phyloP scores from a whole-genome alignment of 2,888 invertebrate species.

The Tetrapedia diversipes region DNA sequence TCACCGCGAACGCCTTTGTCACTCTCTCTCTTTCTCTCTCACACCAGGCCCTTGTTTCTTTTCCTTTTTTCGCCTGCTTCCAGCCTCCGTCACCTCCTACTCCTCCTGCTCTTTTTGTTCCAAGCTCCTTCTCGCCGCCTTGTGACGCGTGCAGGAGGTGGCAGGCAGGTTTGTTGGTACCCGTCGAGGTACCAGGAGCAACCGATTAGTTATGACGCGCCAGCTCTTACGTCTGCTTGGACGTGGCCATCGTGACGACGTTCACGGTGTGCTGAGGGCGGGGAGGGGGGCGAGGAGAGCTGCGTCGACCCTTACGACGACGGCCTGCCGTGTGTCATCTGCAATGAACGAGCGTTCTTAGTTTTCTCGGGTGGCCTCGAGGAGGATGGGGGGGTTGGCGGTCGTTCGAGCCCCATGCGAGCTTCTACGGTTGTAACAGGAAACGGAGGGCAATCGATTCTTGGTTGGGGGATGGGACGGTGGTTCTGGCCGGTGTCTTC shows the following conservation, averaged over 20 bases:
- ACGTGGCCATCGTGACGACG: conserved; percentile 26
- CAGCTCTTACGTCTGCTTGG: conserved; percentile 8
- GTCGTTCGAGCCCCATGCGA: conserved; percentile 33
- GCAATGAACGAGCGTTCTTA: conserved; percentile 59
- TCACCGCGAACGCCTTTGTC: conserved; percentile 5
- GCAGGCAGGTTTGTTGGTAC: neutral
- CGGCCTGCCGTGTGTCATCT: conserved; percentile 63
- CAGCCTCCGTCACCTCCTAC: too few species aligned
- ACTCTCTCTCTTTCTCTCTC: neutral
- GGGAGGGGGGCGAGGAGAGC: conserved; percentile 17
- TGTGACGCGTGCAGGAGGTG: too few species aligned
- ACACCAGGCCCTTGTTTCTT: neutral
- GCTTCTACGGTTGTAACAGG: neutral
- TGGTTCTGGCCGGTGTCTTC: neutral
- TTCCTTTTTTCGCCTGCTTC: too few species aligned
- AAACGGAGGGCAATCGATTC: conserved; percentile 18
- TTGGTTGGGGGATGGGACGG: too few species aligned
- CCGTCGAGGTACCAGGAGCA: neutral
- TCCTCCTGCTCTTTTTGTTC: neutral
- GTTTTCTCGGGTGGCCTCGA: neutral
- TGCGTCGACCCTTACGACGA: conserved; percentile 64
- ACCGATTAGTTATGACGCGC: neutral
- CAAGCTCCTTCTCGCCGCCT: neutral
- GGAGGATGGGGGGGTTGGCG: conserved; percentile 11
- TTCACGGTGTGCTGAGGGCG: neutral